A percentile compares a stretch with the other conserved stretches of the same genome.
These are phyloP conservation scores for Mus spicilegus DNA, from an alignment of 2,113 vertebrate species.

Conservation along the genomic window DNA sequence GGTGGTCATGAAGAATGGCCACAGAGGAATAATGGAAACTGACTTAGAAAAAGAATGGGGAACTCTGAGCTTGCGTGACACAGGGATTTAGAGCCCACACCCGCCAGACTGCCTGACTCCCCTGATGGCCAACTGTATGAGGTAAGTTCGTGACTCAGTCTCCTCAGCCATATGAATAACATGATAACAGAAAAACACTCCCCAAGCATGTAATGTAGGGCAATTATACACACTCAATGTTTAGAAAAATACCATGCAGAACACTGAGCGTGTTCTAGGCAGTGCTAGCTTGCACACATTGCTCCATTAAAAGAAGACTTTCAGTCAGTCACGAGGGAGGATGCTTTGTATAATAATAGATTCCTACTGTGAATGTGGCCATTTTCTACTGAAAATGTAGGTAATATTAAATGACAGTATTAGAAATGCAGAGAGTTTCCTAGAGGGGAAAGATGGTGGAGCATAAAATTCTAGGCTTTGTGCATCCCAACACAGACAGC, in stretches of 20 bases:
- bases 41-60: not conserved
- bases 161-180: not conserved
- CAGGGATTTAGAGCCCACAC: not conserved
- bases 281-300: no score
- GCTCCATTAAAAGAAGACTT: not conserved
- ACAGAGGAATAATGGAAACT: no score
- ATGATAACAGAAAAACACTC: not conserved
- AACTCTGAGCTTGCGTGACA: not conserved
- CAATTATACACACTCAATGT: not conserved
- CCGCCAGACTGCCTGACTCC: slow-evolving; percentile 18
- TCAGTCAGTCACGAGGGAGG: not conserved
- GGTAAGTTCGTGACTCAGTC: not conserved
- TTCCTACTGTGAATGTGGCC: not conserved
- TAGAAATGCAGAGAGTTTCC: not conserved
- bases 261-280: fast-evolving
- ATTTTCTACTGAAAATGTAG: not conserved
- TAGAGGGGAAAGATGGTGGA: not conserved
- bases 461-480: not conserved
- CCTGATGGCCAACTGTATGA: not conserved
- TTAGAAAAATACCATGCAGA: not conserved
- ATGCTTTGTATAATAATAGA: no score
- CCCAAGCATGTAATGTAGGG: not conserved
- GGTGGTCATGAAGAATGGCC: not conserved
- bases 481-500: not conserved
- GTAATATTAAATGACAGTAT: not conserved